Conservation (phyloP, 1,140 invertebrate species). For the Akabosia matsudoensis region DNA sequence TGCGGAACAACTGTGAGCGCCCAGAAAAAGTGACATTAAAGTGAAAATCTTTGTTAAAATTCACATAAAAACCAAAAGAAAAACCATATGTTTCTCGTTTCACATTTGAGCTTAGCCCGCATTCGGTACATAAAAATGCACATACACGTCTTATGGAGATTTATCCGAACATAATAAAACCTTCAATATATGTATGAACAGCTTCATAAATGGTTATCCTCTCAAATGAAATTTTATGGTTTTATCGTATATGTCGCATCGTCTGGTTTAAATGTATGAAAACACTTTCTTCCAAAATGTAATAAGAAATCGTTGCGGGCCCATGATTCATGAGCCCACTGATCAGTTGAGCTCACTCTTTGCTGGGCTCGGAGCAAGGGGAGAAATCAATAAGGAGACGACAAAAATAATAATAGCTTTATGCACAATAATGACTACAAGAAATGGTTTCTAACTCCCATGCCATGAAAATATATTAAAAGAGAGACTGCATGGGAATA, state of each 20-base stretch:
- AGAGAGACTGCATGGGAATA: background rate
- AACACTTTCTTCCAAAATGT: no score
- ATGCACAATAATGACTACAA: background rate
- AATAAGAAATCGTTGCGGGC: no score
- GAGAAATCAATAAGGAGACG: conserved; percentile 9
- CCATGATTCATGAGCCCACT: no score
- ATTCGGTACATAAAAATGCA: background rate
- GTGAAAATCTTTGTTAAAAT: background rate
- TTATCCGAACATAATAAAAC: background rate
- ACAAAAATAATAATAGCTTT: background rate
- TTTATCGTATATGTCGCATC: no score
- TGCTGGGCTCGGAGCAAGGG: background rate
- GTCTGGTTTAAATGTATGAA: no score
- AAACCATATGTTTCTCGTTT: background rate
- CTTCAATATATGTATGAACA: background rate
- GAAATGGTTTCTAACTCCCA: background rate
- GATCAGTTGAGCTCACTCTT: no score
- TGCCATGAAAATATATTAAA: background rate
- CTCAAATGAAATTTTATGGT: background rate
- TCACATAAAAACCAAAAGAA: background rate
- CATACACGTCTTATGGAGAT: background rate
- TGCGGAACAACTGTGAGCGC: no score
- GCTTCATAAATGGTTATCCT: background rate
- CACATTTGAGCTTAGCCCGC: no score
- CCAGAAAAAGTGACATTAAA: conserved; percentile 4